phyloP scores from a whole-genome alignment of 1,140 invertebrate species.

The Globodera rostochiensis region DNA sequence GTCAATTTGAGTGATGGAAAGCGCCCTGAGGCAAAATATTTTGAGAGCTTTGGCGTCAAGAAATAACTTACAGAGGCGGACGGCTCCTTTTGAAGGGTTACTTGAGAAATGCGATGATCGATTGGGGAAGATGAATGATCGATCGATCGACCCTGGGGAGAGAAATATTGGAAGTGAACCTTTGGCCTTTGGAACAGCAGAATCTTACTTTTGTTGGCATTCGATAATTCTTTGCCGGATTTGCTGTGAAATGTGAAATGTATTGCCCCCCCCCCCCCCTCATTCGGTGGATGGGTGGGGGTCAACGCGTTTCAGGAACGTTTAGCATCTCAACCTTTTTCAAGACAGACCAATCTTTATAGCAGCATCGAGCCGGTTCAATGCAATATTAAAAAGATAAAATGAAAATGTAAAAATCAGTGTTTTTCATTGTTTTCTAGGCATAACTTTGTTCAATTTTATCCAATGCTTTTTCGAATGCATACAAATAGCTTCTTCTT shows the following conservation, averaged over 20 bases:
- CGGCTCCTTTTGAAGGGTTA: conserved; percentile 14
- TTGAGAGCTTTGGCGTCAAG: conserved; percentile 33
- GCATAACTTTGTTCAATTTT: too few species aligned
- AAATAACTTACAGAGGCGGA: not conserved
- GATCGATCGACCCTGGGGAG: not conserved
- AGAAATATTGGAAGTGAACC: not conserved
- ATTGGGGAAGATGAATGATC: conserved; percentile 3
- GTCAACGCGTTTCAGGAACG: too few species aligned
- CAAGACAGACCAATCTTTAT: too few species aligned
- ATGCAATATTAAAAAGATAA: too few species aligned
- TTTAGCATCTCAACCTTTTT: too few species aligned
- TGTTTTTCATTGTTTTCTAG: too few species aligned
- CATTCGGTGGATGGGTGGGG: too few species aligned
- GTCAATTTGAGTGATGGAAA: conserved; percentile 21
- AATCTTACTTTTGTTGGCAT: not conserved
- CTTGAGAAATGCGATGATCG: conserved; percentile 15
- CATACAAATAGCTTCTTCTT: too few species aligned
- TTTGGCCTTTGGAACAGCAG: not conserved
- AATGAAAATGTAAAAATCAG: too few species aligned
- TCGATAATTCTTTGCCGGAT: not conserved
- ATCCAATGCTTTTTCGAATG: too few species aligned
- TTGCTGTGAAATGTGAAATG: not conserved
- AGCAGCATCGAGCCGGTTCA: too few species aligned
- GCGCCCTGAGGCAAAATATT: conserved; percentile 18
- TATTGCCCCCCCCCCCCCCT: too few species aligned